phyloP scores from a whole-genome alignment of 2,113 vertebrate species.

The Aldabrachelys gigantea region DNA sequence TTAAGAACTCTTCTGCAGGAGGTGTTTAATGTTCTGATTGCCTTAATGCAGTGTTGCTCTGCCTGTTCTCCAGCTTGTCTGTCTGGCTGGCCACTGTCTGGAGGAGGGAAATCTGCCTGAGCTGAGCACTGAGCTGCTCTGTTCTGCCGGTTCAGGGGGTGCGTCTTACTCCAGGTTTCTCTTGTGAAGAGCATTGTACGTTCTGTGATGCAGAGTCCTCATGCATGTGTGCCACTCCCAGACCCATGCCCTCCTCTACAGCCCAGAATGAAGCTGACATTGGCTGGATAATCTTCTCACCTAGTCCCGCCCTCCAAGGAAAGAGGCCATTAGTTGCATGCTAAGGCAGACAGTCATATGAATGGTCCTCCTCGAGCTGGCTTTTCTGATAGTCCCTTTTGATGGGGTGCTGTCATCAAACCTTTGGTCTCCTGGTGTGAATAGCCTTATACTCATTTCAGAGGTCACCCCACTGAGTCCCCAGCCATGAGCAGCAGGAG shows the following conservation, averaged over 20 bases:
- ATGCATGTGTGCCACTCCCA: background rate
- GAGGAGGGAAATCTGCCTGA: background rate
- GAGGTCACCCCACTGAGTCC: background rate
- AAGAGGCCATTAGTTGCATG: background rate
- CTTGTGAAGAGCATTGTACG: too few species aligned
- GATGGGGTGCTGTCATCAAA: background rate
- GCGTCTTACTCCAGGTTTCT: too few species aligned
- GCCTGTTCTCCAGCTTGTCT: background rate
- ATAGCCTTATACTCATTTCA: background rate
- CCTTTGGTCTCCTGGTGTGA: too few species aligned
- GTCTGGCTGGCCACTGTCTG: background rate
- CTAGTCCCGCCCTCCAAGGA: too few species aligned
- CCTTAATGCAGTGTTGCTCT: background rate
- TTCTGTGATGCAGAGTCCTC: too few species aligned
- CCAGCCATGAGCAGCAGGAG: background rate
- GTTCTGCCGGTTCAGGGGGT: too few species aligned
- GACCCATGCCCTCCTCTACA: background rate
- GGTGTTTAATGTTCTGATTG: background rate
- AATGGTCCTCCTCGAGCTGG: background rate
- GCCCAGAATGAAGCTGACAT: background rate
- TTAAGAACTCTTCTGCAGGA: background rate
- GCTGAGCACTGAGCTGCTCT: background rate
- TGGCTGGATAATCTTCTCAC: background rate
- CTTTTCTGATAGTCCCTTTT: background rate
- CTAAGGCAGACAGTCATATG: background rate